These are phyloP conservation scores for Bombus huntii DNA, from an alignment of 1,140 invertebrate genomes.

Conservation along the genomic window DNA sequence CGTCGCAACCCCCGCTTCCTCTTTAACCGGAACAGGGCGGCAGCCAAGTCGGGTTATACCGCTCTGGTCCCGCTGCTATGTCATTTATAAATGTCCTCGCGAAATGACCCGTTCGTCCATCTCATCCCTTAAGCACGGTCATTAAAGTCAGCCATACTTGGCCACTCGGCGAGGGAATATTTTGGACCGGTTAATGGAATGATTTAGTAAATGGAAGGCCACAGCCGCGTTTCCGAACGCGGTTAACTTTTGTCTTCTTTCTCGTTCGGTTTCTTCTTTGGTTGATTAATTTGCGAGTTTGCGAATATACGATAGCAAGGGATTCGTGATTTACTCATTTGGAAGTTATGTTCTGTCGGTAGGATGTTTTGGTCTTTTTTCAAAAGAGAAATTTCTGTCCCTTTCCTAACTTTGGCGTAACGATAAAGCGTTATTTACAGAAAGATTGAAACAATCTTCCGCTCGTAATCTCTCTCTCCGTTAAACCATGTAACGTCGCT, in stretches of 20 bases:
- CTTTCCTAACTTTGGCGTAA: too few species aligned
- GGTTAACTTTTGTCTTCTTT: not conserved
- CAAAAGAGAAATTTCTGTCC: too few species aligned
- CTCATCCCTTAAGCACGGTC: constrained; percentile 80
- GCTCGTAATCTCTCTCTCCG: too few species aligned
- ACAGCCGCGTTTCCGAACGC: not conserved
- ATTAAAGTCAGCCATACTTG: constrained; percentile 78
- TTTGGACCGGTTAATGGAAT: constrained; percentile 38
- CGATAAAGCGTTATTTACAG: too few species aligned
- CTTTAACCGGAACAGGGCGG: constrained; percentile 64
- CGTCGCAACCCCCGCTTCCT: constrained; percentile 58
- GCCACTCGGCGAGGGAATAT: constrained; percentile 47
- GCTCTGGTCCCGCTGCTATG: constrained; percentile 73
- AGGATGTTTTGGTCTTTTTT: too few species aligned
- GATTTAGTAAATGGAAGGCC: constrained; percentile 41
- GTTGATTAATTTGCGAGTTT: not conserved
- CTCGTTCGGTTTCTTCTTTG: not conserved
- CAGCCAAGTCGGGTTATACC: constrained; percentile 75
- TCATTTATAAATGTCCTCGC: constrained; percentile 82
- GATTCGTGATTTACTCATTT: not conserved
- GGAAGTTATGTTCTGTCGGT: too few species aligned
- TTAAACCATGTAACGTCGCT: too few species aligned
- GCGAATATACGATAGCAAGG: not conserved
- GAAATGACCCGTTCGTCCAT: constrained; percentile 82
- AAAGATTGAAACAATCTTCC: too few species aligned